These are phyloP conservation scores for Osmerus eperlanus DNA, from an alignment of 2,113 vertebrate genomes.

Conservation along the genomic window DNA sequence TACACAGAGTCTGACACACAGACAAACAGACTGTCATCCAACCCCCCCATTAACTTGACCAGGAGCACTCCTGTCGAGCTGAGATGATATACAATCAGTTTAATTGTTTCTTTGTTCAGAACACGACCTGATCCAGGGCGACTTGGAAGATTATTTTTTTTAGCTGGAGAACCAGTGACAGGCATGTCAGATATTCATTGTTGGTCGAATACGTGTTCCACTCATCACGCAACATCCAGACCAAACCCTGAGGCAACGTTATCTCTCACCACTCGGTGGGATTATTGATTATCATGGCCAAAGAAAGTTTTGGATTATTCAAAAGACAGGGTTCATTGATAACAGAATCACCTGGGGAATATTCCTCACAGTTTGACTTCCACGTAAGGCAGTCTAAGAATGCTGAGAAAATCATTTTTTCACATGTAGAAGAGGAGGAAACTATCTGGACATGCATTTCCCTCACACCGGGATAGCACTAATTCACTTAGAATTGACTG, in stretches of 20 bases:
- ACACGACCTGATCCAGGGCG: conserved; percentile 9
- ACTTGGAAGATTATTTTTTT: conserved; percentile 29
- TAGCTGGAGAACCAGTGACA: conserved; percentile 16
- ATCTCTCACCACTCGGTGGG: conserved; percentile 33
- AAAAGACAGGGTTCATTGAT: conserved; percentile 20
- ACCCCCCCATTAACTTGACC: conserved; percentile 23
- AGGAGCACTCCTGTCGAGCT: conserved; percentile 6
- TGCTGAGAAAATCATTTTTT: conserved; percentile 27
- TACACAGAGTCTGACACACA: background rate
- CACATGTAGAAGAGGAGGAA: conserved; percentile 19
- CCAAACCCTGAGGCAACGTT: conserved; percentile 46
- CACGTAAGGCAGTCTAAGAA: conserved; percentile 5
- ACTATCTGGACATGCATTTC: background rate
- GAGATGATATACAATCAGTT: conserved; percentile 37
- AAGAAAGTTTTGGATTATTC: conserved; percentile 38
- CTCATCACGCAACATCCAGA: conserved; percentile 35
- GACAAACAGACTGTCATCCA: conserved; percentile 16
- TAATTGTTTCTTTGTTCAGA: conserved; percentile 25
- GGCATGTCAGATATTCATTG: background rate
- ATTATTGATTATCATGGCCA: conserved; percentile 58
- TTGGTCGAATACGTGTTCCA: conserved; percentile 16
- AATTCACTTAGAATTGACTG: conserved; percentile 38
- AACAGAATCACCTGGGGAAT: conserved; percentile 26
- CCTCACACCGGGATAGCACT: conserved; percentile 11
- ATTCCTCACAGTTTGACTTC: conserved; percentile 22